Conservation (phyloP, 2,797 vertebrate genomes). For the Lepilemur ruficaudatus region DNA sequence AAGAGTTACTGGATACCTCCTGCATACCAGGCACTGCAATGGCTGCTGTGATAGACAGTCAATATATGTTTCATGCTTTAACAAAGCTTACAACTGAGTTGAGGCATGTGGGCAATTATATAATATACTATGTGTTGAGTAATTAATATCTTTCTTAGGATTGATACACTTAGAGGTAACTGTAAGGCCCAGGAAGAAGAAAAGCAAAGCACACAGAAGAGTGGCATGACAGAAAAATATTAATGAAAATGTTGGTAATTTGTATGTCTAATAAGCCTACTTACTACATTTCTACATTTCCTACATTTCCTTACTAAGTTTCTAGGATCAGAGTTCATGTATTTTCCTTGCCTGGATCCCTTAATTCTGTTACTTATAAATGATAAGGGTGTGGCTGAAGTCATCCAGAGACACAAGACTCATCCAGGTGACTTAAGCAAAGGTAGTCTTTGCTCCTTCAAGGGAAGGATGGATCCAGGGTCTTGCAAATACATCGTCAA, state of each 20-base stretch:
- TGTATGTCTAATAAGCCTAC: not conserved
- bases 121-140: not conserved
- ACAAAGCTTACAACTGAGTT: not conserved
- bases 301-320: not conserved
- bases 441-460: not conserved
- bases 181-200: not conserved
- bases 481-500: not conserved
- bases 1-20: not conserved
- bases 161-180: not conserved
- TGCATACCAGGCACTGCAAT: not conserved
- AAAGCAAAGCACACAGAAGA: not conserved
- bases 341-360: not conserved
- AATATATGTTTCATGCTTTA: not conserved
- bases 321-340: not conserved
- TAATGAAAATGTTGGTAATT: not conserved
- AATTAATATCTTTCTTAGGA: not conserved
- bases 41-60: not conserved
- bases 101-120: not conserved
- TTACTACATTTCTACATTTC: not conserved
- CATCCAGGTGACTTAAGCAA: not conserved
- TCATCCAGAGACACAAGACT: not conserved
- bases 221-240: not conserved
- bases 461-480: not conserved
- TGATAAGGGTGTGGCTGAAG: not conserved
- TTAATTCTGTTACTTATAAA: not conserved